A percentile compares a stretch with the other conserved stretches of the same genome.
Evolutionary conservation across 1,140 invertebrate species (phyloP).

Genomic region (Pachypeltis micranthus): DNA sequence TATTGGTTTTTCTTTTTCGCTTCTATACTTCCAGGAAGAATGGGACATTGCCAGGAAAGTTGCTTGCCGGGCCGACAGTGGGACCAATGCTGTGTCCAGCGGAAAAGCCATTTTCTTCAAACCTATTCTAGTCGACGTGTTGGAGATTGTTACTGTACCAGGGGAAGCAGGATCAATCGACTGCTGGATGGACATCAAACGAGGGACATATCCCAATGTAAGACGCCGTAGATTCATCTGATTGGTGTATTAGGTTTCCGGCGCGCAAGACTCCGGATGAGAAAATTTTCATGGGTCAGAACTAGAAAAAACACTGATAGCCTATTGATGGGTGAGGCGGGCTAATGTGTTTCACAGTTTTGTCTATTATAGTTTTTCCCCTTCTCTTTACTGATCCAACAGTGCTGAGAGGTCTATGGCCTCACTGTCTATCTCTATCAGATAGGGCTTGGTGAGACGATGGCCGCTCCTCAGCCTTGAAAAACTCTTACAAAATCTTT

Average conservation of each 20-base stretch:
- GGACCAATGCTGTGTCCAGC: constrained; percentile 36
- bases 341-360: no score
- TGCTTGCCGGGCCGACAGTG: constrained; percentile 36
- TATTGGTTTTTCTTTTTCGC: no score
- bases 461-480: no score
- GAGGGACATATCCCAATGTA: constrained; percentile 53
- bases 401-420: no score
- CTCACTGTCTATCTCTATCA: no score
- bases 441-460: no score
- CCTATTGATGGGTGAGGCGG: no score
- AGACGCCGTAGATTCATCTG: constrained; percentile 25
- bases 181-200: constrained; percentile 67
- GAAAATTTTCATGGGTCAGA: no score
- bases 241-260: not conserved
- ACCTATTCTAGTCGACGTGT: constrained; percentile 57
- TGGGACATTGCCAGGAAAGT: constrained; percentile 48
- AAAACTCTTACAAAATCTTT: no score
- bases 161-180: constrained; percentile 44
- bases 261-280: not conserved
- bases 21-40: constrained; percentile 37
- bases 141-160: constrained; percentile 52
- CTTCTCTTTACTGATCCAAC: no score
- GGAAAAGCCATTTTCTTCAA: constrained; percentile 52
- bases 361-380: no score
- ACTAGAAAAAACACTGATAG: not conserved